phyloP scores from a whole-genome alignment of 2,113 vertebrate species.

The Peromyscus maniculatus region DNA sequence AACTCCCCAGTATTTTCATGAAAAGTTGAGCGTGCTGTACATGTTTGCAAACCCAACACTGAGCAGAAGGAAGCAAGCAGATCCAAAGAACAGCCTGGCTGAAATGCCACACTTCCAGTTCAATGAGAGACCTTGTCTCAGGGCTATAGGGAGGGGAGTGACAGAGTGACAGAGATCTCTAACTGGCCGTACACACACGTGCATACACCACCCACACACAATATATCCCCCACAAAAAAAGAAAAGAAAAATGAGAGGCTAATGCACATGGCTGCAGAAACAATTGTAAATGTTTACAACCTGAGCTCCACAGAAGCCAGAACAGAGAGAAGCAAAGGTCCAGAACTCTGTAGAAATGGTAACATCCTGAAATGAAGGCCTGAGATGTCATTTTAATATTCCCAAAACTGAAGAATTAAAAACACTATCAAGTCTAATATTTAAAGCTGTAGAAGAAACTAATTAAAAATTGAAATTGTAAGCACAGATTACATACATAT shows the following conservation, averaged over 20 bases:
- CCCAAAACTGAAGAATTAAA: conserved; percentile 23
- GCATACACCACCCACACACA: background rate
- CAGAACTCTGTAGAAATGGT: background rate
- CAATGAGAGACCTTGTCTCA: background rate
- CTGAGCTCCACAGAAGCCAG: background rate
- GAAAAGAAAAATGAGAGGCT: background rate
- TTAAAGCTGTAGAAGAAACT: conserved; percentile 5
- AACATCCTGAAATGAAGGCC: background rate
- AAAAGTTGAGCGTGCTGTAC: background rate
- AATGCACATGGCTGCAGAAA: background rate
- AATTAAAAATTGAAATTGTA: conserved; percentile 42
- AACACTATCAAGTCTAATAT: background rate
- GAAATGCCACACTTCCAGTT: background rate
- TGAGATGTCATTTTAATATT: background rate
- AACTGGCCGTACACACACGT: too few relatives aligned
- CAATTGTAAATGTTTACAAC: conserved; percentile 29
- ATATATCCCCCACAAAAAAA: too few relatives aligned
- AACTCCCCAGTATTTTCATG: background rate
- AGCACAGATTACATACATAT: conserved; percentile 1
- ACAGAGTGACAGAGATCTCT: background rate
- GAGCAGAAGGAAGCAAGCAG: background rate
- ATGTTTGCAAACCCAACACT: background rate
- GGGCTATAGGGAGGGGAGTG: background rate
- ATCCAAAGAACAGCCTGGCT: background rate
- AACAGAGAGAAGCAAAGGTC: background rate